Conservation (phyloP, 2,888 invertebrate species). For the Molorchus minor region DNA sequence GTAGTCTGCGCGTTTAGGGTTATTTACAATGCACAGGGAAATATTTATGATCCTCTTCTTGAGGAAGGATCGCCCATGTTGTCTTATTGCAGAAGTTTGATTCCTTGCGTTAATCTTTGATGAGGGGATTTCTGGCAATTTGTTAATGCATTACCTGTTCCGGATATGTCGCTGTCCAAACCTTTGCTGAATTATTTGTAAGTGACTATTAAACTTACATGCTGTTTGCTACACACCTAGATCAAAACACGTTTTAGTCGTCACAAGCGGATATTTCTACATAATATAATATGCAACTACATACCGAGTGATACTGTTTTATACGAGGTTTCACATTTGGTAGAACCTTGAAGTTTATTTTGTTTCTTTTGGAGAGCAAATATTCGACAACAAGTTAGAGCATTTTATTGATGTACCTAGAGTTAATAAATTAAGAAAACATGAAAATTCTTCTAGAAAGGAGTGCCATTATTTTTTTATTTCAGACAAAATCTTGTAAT, state of each 20-base stretch:
- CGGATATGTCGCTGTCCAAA: slow-evolving; percentile 15
- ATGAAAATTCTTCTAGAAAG: no score
- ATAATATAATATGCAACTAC: no score
- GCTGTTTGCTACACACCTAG: neutral
- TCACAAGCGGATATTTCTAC: neutral
- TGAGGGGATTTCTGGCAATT: slow-evolving; percentile 50
- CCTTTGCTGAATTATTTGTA: slow-evolving; percentile 16
- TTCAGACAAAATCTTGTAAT: no score
- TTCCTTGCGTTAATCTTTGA: slow-evolving; percentile 59
- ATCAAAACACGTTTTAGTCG: neutral
- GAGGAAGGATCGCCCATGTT: slow-evolving; percentile 60
- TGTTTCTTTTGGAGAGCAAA: no score
- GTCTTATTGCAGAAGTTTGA: slow-evolving; percentile 60
- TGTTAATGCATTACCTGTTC: slow-evolving; percentile 54
- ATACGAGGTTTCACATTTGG: no score
- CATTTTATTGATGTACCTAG: no score
- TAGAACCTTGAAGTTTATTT: no score
- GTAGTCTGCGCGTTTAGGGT: slow-evolving; percentile 65
- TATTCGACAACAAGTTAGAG: no score
- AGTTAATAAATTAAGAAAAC: no score
- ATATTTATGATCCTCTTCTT: slow-evolving; percentile 65
- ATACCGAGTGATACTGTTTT: no score
- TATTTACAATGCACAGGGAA: slow-evolving; percentile 68
- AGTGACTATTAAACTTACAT: slow-evolving; percentile 3
- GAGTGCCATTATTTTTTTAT: no score